These are phyloP conservation scores for Sceloporus undulatus DNA, from an alignment of 2,113 vertebrate genomes.

Conservation along the genomic window DNA sequence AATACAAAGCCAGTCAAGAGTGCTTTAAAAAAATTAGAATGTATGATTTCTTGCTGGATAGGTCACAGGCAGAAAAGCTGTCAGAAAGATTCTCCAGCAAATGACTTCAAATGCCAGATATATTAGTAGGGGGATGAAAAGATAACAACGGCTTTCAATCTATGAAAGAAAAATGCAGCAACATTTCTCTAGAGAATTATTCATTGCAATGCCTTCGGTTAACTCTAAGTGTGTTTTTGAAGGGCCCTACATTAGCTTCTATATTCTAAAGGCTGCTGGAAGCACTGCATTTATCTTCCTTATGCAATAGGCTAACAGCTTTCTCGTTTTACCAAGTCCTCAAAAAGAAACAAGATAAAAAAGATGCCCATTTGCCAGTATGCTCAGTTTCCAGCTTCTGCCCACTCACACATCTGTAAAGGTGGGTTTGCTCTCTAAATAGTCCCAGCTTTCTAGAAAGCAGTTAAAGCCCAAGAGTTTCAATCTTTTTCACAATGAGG, in stretches of 20 bases:
- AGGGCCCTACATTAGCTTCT: accelerated
- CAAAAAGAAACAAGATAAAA: background rate
- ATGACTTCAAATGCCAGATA: constrained; percentile 31
- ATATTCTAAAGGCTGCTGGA: accelerated
- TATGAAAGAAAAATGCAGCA: background rate
- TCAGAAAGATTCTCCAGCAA: background rate
- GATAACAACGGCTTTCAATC: constrained; percentile 33
- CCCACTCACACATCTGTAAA: background rate
- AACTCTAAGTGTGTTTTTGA: background rate
- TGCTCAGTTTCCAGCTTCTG: background rate
- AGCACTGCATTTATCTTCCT: background rate
- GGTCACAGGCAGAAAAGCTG: background rate
- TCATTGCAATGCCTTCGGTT: constrained; percentile 22
- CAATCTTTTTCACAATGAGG: too few relatives aligned
- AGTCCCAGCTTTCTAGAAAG: too few relatives aligned
- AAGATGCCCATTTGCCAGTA: background rate
- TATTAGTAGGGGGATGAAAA: background rate
- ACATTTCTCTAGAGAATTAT: constrained; percentile 17
- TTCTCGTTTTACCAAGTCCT: too few relatives aligned
- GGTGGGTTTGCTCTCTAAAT: background rate
- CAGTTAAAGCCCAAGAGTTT: too few relatives aligned
- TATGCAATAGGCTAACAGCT: accelerated
- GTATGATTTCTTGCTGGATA: background rate
- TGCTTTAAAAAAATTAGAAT: background rate
- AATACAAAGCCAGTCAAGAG: background rate